Conservation (phyloP, 2,888 invertebrate species). For the Tipula unca region DNA sequence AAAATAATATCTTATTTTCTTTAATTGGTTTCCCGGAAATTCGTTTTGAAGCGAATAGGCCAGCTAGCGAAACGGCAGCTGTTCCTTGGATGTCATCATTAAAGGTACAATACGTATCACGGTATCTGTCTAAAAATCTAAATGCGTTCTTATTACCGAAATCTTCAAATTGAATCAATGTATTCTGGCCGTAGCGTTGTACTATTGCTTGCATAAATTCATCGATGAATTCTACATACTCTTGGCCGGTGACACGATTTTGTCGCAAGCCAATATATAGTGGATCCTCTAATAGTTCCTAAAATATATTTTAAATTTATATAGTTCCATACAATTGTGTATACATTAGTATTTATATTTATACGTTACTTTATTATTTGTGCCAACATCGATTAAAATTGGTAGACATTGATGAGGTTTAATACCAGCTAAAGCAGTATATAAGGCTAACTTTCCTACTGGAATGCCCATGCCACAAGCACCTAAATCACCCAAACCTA, state of each 20-base stretch:
- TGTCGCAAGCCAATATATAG: slow-evolving; percentile 89
- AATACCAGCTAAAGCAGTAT: slow-evolving; percentile 95
- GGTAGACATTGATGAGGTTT: slow-evolving; percentile 92
- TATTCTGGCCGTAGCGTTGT: slow-evolving; percentile 76
- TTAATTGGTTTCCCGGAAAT: slow-evolving; percentile 58
- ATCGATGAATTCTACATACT: slow-evolving; percentile 89
- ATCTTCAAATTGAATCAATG: slow-evolving; percentile 88
- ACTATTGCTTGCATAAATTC: slow-evolving; percentile 96
- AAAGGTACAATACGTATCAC: slow-evolving; percentile 89
- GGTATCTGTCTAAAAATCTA: slow-evolving; percentile 82
- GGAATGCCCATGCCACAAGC: slow-evolving; percentile 97
- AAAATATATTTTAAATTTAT: slow-evolving; percentile 39
- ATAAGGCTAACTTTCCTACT: slow-evolving; percentile 90
- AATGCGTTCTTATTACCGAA: slow-evolving; percentile 98
- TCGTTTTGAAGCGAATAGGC: slow-evolving; percentile 50
- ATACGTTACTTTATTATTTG: slow-evolving; percentile 63
- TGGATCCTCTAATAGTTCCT: slow-evolving; percentile 77
- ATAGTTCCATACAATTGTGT: neutral
- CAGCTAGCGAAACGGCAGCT: slow-evolving; percentile 91
- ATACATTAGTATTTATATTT: neutral
- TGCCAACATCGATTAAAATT: slow-evolving; percentile 89
- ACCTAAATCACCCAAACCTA: slow-evolving; percentile 94
- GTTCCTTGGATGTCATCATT: slow-evolving; percentile 99
- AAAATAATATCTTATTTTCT: slow-evolving; percentile 84
- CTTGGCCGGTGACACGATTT: slow-evolving; percentile 69